phyloP scores from a whole-genome alignment of 1,140 invertebrate species.

The Popillia japonica region DNA sequence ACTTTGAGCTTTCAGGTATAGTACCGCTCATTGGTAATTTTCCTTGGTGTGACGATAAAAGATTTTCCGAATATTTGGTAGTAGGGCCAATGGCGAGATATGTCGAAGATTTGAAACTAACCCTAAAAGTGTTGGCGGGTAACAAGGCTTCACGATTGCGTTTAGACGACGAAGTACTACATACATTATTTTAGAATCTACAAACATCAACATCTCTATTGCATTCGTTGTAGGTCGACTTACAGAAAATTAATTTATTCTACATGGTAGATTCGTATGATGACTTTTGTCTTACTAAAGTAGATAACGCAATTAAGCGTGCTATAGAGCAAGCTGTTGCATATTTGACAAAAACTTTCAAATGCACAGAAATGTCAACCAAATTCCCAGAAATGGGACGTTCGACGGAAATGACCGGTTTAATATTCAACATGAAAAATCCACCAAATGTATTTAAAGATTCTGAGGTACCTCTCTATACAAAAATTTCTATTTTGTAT shows the following conservation, averaged over 20 bases:
- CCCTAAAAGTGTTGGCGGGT: conserved; percentile 71
- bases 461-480: conserved; percentile 1
- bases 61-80: conserved; percentile 53
- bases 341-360: conserved; percentile 23
- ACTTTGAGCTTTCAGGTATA: conserved; percentile 48
- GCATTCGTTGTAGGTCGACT: conserved; percentile 59
- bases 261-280: conserved; percentile 14
- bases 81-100: conserved; percentile 74
- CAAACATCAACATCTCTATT: conserved; percentile 45
- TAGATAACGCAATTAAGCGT: background rate
- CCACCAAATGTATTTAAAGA: background rate
- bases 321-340: conserved; percentile 17
- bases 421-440: background rate
- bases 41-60: conserved; percentile 63
- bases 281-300: conserved; percentile 15
- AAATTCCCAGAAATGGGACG: background rate
- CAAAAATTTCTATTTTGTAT: background rate
- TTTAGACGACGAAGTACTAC: conserved; percentile 12
- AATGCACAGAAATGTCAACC: background rate
- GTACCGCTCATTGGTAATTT: conserved; percentile 68
- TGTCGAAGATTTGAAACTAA: conserved; percentile 76
- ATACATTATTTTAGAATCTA: background rate
- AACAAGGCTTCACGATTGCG: conserved; percentile 62
- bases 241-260: conserved; percentile 38
- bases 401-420: background rate